Base-by-base conservation (phyloP, 2,113 vertebrate species). In the Tetraodon nigroviridis region DNA sequence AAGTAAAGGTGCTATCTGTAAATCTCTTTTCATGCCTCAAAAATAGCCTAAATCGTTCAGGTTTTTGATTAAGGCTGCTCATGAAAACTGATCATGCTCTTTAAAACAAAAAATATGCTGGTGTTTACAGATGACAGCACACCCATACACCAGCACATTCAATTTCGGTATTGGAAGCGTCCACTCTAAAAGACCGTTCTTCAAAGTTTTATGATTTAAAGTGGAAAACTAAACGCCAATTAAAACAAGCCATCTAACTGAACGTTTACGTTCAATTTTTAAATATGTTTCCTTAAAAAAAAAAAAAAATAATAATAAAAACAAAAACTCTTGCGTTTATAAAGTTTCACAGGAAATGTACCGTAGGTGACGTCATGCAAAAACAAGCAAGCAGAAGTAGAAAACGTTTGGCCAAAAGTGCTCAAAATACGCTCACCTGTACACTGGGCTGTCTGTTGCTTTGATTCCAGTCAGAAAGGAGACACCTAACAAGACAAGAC, bases 381-480 rank as follows among this genome's bases (percentile, higher is more conserved):
- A 7, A 46, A 46, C 17, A 46, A 45, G 12, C 44, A 45, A 2
- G 6, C 46, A 22, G 20, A 21, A 21, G 45, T 5, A 47, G 20
- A 50, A 70, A 61, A 46, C 14, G n/a, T 22, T 32, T 0, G 7
- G 62, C 19, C 21, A 24, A 32, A 59, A 45, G 16, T 18, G 17
- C 22, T 44, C 20, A 57, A 45, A 62, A 58, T 1, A 22, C 17
- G 47, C 74, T 56, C 71, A 88, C 87, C 84, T 81, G 75, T 40
- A 71, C 22, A 64, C 46, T 22, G 17, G 42, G 5, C 61, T 61
- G 50, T 55, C 53, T 37, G 57, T 15, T 45, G 1, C 8, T 13
- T 21, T 7, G n/a, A n/a, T 19, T 73, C 63, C 71, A 67, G 55
- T 1, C n/a, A 44, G 14, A 1, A 6, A 5, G 21, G 14, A 12